These are phyloP conservation scores for Lindbergichthys nudifrons DNA, from an alignment of 2,797 vertebrate genomes.

Conservation along the genomic window DNA sequence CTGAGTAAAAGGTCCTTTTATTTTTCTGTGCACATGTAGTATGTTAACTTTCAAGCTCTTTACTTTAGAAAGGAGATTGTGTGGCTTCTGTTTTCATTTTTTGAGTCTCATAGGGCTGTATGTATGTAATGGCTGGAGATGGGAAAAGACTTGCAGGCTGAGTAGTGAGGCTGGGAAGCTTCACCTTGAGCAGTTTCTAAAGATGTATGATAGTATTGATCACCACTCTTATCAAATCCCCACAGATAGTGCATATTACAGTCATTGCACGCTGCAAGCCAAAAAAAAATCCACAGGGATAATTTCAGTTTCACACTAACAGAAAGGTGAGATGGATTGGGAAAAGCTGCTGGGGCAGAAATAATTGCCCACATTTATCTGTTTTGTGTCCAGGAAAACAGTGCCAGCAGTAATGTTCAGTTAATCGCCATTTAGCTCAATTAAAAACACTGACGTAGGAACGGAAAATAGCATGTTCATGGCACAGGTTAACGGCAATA, in stretches of 20 bases:
- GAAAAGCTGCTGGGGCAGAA: constrained; percentile 35
- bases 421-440: constrained; percentile 38
- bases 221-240: constrained; percentile 16
- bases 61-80: background rate
- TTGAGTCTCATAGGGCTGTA: background rate
- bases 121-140: background rate
- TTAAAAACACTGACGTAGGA: constrained; percentile 33
- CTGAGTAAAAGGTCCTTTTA: background rate
- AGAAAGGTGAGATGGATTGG: constrained; percentile 37
- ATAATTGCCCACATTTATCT: constrained; percentile 56
- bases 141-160: constrained; percentile 1
- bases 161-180: background rate
- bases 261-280: constrained; percentile 6
- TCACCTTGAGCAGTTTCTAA: background rate
- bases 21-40: background rate
- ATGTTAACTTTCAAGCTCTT: background rate
- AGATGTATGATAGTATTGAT: constrained; percentile 22
- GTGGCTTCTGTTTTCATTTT: background rate
- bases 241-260: background rate
- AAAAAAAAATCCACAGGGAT: constrained; percentile 22
- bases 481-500: background rate
- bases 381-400: constrained; percentile 38
- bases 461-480: background rate
- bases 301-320: constrained; percentile 27
- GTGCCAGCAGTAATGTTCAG: constrained; percentile 32